Conservation (phyloP, 2,797 vertebrate genomes). For the Craterocephalus amniculus region DNA sequence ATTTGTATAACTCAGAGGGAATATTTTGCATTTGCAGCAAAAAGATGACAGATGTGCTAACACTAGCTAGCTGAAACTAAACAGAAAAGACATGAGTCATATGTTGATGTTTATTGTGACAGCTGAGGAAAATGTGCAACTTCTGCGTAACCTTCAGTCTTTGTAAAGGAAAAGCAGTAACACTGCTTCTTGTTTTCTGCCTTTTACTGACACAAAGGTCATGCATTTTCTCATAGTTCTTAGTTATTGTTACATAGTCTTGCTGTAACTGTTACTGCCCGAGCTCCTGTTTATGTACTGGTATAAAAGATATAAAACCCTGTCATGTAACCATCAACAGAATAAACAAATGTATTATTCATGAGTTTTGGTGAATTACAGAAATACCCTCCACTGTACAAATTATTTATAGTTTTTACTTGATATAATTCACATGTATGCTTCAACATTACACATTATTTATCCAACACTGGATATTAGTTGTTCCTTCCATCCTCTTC, state of each 20-base stretch:
- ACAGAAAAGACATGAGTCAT: not conserved
- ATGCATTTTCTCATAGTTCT: not conserved
- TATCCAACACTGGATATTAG: slow-evolving; percentile 4
- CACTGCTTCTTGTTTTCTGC: not conserved
- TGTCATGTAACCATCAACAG: not conserved
- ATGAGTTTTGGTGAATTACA: not conserved
- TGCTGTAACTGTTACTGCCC: no score
- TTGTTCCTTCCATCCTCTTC: not conserved
- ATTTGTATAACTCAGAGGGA: no score
- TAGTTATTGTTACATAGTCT: not conserved
- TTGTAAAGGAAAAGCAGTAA: no score
- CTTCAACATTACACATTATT: not conserved
- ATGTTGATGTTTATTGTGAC: not conserved
- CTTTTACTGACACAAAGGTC: not conserved
- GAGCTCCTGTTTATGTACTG: not conserved
- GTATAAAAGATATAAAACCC: not conserved
- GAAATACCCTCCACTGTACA: not conserved
- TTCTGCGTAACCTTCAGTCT: no score
- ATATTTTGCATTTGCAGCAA: not conserved
- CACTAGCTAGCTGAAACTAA: not conserved
- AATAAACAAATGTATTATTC: not conserved
- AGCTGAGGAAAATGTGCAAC: not conserved
- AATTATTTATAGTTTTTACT: not conserved
- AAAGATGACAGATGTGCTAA: not conserved
- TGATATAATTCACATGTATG: not conserved